Percentiles rank a stretch among this genome's conserved stretches.
Conservation (phyloP, 2,888 invertebrate genomes). For the Drosophila rellima region DNA sequence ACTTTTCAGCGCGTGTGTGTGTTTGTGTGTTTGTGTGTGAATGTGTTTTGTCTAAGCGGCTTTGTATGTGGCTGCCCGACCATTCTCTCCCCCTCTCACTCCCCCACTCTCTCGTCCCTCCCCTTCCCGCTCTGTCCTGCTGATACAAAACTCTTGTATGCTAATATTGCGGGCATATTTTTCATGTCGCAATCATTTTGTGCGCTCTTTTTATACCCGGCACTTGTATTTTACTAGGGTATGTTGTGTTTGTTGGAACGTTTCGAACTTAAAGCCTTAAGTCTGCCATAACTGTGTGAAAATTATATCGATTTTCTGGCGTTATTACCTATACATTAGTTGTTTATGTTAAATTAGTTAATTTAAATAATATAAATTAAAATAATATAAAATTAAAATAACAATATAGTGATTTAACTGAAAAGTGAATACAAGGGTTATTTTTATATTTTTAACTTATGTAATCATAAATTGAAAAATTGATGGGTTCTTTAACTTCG, state of each 20-base stretch:
- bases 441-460: too few species aligned
- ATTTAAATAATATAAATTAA: too few species aligned
- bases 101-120: neutral
- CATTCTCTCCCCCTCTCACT: neutral
- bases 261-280: too few species aligned
- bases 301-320: too few species aligned
- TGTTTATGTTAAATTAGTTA: too few species aligned
- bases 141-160: constrained; percentile 56
- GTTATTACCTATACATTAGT: too few species aligned
- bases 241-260: neutral
- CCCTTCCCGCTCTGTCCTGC: neutral
- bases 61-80: constrained; percentile 32
- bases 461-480: too few species aligned
- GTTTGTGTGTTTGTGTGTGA: constrained; percentile 20
- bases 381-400: too few species aligned
- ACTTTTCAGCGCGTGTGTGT: constrained; percentile 16
- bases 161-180: constrained; percentile 75
- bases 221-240: neutral
- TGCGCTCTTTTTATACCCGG: constrained; percentile 31
- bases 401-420: too few species aligned
- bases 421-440: too few species aligned
- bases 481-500: too few species aligned
- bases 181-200: constrained; percentile 74
- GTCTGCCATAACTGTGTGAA: too few species aligned
- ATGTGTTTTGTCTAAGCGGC: constrained; percentile 58